Percentiles rank a stretch among this genome's conserved stretches.
Evolutionary conservation across 2,888 invertebrate species (phyloP).

Genomic region (Leptinotarsa peninsularis): DNA sequence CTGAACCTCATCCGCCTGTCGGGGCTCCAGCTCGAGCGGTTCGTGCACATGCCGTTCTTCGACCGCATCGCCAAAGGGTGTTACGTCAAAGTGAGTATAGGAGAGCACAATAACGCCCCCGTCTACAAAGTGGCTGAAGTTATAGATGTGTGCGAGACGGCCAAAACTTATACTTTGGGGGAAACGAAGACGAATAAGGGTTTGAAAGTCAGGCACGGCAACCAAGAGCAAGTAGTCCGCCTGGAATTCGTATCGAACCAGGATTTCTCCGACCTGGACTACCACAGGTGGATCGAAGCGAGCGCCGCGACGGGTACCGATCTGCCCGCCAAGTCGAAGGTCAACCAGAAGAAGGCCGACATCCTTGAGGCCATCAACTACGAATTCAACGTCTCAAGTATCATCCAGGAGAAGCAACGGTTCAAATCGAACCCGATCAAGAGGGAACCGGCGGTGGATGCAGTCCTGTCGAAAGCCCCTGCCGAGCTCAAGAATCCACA

Average conservation of each 20-base stretch:
- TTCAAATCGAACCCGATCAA: no score
- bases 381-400: slow-evolving; percentile 70
- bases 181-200: slow-evolving; percentile 94
- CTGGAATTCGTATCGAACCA: slow-evolving; percentile 98
- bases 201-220: slow-evolving; percentile 82
- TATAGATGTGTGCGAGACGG: slow-evolving; percentile 78
- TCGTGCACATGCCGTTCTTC: slow-evolving; percentile 97
- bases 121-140: slow-evolving; percentile 90
- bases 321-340: slow-evolving; percentile 85
- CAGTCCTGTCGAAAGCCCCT: slow-evolving; percentile 60
- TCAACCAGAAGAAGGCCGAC: slow-evolving; percentile 84
- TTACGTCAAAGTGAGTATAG: slow-evolving; percentile 88
- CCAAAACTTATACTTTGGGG: slow-evolving; percentile 83
- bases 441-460: slow-evolving; percentile 33
- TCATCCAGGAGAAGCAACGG: no score
- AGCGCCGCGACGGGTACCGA: slow-evolving; percentile 72
- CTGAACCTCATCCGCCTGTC: slow-evolving; percentile 71
- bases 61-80: slow-evolving; percentile 90
- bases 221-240: slow-evolving; percentile 90
- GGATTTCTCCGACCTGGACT: slow-evolving; percentile 93
- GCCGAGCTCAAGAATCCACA: slow-evolving; percentile 50
- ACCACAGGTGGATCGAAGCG: slow-evolving; percentile 90
- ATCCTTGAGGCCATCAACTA: slow-evolving; percentile 91
- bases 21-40: slow-evolving; percentile 91
- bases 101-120: slow-evolving; percentile 87